Percentiles rank a stretch among this genome's conserved stretches.
phyloP scores from a whole-genome alignment of 1,140 invertebrate genomes.

The Drosophila bocqueti region DNA sequence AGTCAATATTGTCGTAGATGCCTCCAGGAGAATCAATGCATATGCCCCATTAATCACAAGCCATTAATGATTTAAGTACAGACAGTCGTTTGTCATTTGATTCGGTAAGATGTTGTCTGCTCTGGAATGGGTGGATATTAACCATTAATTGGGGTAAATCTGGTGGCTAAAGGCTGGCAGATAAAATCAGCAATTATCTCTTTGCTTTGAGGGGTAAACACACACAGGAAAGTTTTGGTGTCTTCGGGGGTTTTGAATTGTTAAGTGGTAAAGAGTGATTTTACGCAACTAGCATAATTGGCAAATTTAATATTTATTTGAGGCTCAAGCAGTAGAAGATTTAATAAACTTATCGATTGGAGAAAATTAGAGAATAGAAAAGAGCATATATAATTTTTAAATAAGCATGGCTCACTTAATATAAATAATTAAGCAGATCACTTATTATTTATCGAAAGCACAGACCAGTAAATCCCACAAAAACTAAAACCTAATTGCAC shows the following conservation, averaged over 20 bases:
- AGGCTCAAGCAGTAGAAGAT: too few relatives aligned
- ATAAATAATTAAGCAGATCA: too few relatives aligned
- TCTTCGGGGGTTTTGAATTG: not conserved
- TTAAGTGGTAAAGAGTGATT: not conserved
- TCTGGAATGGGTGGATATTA: not conserved
- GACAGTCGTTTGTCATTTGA: slow-evolving; percentile 35
- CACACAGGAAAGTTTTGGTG: not conserved
- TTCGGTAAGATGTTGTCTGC: slow-evolving; percentile 14
- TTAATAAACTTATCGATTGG: not conserved
- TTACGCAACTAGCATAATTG: not conserved
- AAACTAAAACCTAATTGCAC: not conserved
- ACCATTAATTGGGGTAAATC: slow-evolving; percentile 26
- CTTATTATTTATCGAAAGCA: not conserved
- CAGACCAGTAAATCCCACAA: not conserved
- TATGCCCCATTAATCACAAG: slow-evolving; percentile 24
- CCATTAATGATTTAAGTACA: slow-evolving; percentile 44
- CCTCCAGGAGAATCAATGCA: slow-evolving; percentile 29
- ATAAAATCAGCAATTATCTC: slow-evolving; percentile 4
- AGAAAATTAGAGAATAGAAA: not conserved
- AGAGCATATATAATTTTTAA: too few relatives aligned
- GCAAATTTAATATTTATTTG: not conserved
- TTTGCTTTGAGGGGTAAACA: not conserved
- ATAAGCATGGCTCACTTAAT: not conserved
- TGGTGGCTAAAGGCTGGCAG: not conserved
- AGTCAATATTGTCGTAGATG: slow-evolving; percentile 52